Evolutionary conservation across 2,797 vertebrate species (phyloP), one percentile per base, ranked within the genome.

Genomic region (Fundulus diaphanus): DNA sequence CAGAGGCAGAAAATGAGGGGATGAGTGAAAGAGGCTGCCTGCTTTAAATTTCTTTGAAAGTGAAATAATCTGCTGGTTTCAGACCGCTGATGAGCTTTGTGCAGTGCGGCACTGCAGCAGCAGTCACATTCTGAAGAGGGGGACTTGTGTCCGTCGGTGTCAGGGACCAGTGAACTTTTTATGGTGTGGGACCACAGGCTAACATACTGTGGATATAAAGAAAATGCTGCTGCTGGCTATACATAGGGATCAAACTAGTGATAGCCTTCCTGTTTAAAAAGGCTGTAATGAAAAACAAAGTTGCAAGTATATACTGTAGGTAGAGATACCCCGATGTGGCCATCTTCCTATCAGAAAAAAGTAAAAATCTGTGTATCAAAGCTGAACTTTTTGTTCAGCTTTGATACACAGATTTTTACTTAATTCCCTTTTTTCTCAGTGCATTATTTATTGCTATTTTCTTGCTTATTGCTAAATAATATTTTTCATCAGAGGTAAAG

Each of bases 61-160:
- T 86, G 75, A 90, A 93, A 84, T 90, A 85, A 88, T 93, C 82
- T 83, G 83, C 76, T 54, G 85, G 74, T 84, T 84, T 84, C 52
- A 85, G 74, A 89, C 73, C 75, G 75, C 71, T 82, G 85, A 82
- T 81, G 74, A 87, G 27, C 68, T 79, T 82, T 88, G 81, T 88
- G 87, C 87, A 87, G 83, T 90, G 88, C 81, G 44, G 85, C 85
- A 88, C 87, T 85, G 88, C 88, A 89, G 84, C 75, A 69, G 81
- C 70, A 76, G 74, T 88, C 74, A 72, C 63, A 0, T 82, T 70
- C 80, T 80, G 74, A 61, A 49, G 49, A 65, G 69, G 42, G 31
- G 80, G 76, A 89, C 87, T 79, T 77, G 70, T 69, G 85, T 80
- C 81, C 54, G 70, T 77, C 46, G 79, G 12, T 82, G 76, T 80